A percentile compares a stretch with the other conserved stretches of the same genome.
phyloP scores from a whole-genome alignment of 1,140 invertebrate species.

The Hetaerina americana region DNA sequence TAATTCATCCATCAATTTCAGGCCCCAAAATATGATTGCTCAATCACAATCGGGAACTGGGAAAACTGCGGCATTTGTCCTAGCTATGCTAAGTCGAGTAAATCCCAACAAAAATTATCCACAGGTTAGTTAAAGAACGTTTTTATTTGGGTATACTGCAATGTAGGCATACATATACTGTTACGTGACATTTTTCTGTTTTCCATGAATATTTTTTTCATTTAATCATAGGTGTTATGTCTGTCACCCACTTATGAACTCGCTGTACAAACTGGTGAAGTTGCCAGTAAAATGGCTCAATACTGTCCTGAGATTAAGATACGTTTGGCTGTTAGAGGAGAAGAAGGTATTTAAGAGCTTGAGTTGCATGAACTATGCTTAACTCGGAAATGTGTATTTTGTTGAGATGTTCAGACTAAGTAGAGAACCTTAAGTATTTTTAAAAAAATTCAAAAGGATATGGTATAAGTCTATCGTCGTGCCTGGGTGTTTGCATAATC shows the following conservation, averaged over 20 bases:
- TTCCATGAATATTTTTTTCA: too few species aligned
- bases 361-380: too few species aligned
- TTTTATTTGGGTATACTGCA: neutral
- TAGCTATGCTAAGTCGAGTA: slow-evolving; percentile 93
- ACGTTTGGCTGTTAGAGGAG: slow-evolving; percentile 83
- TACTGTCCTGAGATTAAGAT: slow-evolving; percentile 83
- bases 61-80: slow-evolving; percentile 95
- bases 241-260: slow-evolving; percentile 95
- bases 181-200: too few species aligned
- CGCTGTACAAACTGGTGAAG: slow-evolving; percentile 93
- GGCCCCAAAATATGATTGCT: slow-evolving; percentile 94
- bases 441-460: too few species aligned
- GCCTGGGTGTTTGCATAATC: too few species aligned
- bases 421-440: too few species aligned
- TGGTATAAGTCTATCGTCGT: too few species aligned
- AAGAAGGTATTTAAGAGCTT: slow-evolving; percentile 67
- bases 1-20: slow-evolving; percentile 26
- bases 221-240: slow-evolving; percentile 57
- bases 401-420: too few species aligned
- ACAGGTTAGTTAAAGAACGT: slow-evolving; percentile 44
- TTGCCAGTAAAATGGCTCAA: slow-evolving; percentile 84
- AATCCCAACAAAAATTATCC: slow-evolving; percentile 65
- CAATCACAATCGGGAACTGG: slow-evolving; percentile 98
- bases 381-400: too few species aligned
- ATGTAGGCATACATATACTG: neutral